Base-by-base conservation (phyloP, 1,140 invertebrate species). In the Carposina sasakii region DNA sequence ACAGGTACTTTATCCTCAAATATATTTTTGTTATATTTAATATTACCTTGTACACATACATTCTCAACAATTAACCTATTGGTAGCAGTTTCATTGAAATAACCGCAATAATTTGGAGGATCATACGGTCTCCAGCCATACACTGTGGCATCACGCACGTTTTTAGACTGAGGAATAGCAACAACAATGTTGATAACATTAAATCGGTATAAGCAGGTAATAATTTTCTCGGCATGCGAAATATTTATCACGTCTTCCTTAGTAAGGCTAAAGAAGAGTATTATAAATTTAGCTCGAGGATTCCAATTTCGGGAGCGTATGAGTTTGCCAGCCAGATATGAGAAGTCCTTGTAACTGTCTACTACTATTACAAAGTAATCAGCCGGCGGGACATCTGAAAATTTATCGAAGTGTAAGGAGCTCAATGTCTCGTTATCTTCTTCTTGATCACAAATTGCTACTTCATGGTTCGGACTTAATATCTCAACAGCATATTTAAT, bases 71-170 rank as follows among this genome's bases (percentile, higher is more conserved):
- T 36, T 4, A 66, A 37, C 43, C 71, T 67, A 20, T 62, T 50
- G 49, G 57, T 47, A 9, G 64, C 67, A 10, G 67, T 71, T 57
- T 84, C 81, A 31, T 74, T 74, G 13, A 43, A 54, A 46, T 70
- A 65, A 12, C 81, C 81, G 48, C 81, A 85, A 22, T 66, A 68
- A 20, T 58, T 67, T 19, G 81, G 78, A 1, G 81, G 81, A 51
- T 81, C 69, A 44, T 75, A 79, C 1, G 81, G 76, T 41, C 57
- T 72, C 76, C 78, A 81, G 16, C 65, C 63, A 41, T 74, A 78
- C 19, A 76, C 56, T 6, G 61, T 37, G 10, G 70, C 63, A 16
- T 64, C 69, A 24, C 71, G 52, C 13, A 57, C 57, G 43, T 70
- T 58, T 12, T 49, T 46, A 2, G 44, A 42, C 46, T 73, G 43